phyloP scores from a whole-genome alignment of 2,113 vertebrate species.

The Isurus oxyrinchus region DNA sequence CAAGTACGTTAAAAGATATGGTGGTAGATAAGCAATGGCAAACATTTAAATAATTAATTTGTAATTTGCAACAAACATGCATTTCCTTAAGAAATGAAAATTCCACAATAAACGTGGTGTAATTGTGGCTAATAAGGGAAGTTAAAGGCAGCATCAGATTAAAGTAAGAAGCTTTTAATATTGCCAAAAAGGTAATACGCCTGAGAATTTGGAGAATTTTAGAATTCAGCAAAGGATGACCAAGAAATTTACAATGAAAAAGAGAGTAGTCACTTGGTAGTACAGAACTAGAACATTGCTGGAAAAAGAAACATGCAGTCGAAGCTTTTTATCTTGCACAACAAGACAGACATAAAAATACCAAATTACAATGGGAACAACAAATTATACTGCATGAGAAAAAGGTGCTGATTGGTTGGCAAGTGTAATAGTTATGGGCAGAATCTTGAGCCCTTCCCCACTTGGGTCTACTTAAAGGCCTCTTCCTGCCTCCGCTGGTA shows the following conservation, averaged over 20 bases:
- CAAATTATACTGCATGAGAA: too few relatives aligned
- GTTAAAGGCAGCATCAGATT: not conserved
- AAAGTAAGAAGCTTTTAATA: not conserved
- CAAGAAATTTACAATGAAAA: not conserved
- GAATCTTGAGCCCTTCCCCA: too few relatives aligned
- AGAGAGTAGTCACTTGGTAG: not conserved
- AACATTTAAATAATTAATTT: not conserved
- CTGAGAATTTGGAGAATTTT: not conserved
- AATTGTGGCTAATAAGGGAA: not conserved
- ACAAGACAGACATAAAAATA: too few relatives aligned
- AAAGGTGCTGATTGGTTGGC: too few relatives aligned
- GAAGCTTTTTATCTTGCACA: too few relatives aligned
- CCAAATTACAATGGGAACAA: too few relatives aligned
- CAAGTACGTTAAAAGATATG: not conserved
- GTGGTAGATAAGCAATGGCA: not conserved
- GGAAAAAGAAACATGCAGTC: too few relatives aligned
- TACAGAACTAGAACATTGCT: too few relatives aligned
- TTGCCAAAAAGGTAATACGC: not conserved
- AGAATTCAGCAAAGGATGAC: not conserved
- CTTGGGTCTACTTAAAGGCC: too few relatives aligned
- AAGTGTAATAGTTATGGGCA: not conserved
- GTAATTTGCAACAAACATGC: not conserved
- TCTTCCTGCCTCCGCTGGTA: too few relatives aligned
- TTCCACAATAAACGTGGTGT: not conserved
- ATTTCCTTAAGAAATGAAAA: not conserved